phyloP scores from a whole-genome alignment of 2,113 vertebrate species.

The Strigops habroptila region DNA sequence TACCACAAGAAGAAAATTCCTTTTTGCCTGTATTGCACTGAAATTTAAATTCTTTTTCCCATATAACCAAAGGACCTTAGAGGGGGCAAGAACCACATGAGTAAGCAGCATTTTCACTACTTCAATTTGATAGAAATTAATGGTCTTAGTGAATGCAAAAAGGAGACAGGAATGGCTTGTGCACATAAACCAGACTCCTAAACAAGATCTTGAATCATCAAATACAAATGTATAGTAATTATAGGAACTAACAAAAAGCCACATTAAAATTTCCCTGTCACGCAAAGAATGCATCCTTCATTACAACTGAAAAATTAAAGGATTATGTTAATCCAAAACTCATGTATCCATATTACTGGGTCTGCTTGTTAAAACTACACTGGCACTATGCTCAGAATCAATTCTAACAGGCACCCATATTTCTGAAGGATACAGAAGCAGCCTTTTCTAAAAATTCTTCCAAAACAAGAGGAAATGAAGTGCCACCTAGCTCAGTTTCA shows the following conservation, averaged over 20 bases:
- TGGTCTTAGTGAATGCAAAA: not conserved
- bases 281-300: not conserved
- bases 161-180: not conserved
- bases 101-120: not conserved
- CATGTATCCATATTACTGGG: accelerated
- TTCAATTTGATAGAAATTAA: not conserved
- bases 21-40: not conserved
- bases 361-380: not conserved
- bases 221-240: not conserved
- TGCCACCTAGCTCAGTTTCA: not conserved
- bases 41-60: not conserved
- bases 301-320: not conserved
- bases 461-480: not conserved
- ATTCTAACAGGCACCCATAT: not conserved
- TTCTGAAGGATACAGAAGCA: not conserved
- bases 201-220: not conserved
- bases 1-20: not conserved
- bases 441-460: not conserved
- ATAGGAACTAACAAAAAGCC: not conserved
- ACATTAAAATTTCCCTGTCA: not conserved
- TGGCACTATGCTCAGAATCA: not conserved
- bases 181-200: not conserved
- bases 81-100: not conserved
- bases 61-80: not conserved
- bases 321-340: not conserved